Percentiles rank a stretch among this genome's conserved stretches.
Evolutionary conservation across 2,797 vertebrate genomes (phyloP).

Genomic region (Labeo calbasu): DNA sequence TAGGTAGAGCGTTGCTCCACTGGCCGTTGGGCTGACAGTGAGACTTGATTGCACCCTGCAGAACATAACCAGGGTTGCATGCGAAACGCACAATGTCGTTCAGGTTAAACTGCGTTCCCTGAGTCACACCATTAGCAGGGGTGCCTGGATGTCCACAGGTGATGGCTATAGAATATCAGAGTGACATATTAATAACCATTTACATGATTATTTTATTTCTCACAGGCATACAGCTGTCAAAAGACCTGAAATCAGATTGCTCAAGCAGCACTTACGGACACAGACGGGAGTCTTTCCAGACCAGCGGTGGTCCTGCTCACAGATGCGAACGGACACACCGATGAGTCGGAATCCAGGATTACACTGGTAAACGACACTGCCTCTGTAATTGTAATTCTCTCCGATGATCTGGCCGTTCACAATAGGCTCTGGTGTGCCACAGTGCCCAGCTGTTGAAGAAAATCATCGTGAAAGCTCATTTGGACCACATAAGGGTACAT

Average conservation of each 20-base stretch:
- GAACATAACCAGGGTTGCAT: conserved; percentile 89
- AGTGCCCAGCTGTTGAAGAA: conserved; percentile 87
- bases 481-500: neutral
- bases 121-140: conserved; percentile 89
- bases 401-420: conserved; percentile 96
- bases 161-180: conserved; percentile 80
- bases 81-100: conserved; percentile 90
- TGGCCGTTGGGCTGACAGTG: conserved; percentile 92
- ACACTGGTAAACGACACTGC: conserved; percentile 97
- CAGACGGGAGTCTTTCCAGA: conserved; percentile 94
- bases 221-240: neutral
- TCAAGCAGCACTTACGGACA: conserved; percentile 88
- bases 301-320: conserved; percentile 98
- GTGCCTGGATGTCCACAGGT: conserved; percentile 98
- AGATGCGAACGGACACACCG: conserved; percentile 95
- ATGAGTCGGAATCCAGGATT: conserved; percentile 94
- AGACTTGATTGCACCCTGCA: conserved; percentile 86
- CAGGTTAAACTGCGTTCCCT: conserved; percentile 94
- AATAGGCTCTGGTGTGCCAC: conserved; percentile 90
- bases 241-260: neutral
- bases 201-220: neutral
- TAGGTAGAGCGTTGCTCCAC: conserved; percentile 90
- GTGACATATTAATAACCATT: conserved; percentile 6
- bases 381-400: conserved; percentile 96
- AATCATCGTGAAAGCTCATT: conserved; percentile 1